phyloP scores from a whole-genome alignment of 2,113 vertebrate species.

The Mionectes macconnelli region DNA sequence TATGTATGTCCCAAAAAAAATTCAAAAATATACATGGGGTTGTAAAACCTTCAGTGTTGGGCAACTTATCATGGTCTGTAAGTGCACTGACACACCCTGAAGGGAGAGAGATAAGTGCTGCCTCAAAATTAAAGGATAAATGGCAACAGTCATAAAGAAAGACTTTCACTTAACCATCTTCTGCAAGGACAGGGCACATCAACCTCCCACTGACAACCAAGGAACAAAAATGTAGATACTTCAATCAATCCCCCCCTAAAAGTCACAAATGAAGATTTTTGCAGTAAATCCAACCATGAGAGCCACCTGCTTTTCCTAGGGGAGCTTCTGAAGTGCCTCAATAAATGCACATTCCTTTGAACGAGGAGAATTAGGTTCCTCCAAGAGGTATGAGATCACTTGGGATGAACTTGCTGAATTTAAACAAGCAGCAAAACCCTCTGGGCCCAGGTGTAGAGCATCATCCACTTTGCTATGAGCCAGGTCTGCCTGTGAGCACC shows the following conservation, averaged over 20 bases:
- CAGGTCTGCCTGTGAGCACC: background rate
- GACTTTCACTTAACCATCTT: conserved; percentile 27
- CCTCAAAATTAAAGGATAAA: conserved; percentile 40
- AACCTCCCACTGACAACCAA: background rate
- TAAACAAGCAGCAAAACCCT: background rate
- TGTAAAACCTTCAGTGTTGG: conserved; percentile 30
- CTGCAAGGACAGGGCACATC: background rate
- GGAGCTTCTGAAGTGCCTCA: background rate
- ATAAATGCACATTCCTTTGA: background rate
- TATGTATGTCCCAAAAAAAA: conserved; percentile 53
- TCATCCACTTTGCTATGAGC: background rate
- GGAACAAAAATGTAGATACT: background rate
- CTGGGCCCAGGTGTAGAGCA: background rate
- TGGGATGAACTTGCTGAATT: background rate
- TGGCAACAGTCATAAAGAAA: conserved; percentile 7
- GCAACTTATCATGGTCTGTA: conserved; percentile 51
- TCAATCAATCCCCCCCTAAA: background rate
- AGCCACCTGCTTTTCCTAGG: background rate
- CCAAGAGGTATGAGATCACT: background rate
- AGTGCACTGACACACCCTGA: conserved; percentile 20
- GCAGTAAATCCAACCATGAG: background rate
- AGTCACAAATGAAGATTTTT: background rate
- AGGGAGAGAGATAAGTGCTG: conserved; percentile 35
- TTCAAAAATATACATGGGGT: conserved; percentile 31
- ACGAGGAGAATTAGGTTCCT: background rate